Percentiles rank a stretch among this genome's conserved stretches.
phyloP scores from a whole-genome alignment of 2,888 invertebrate species.

The Athripsodes cinereus region DNA sequence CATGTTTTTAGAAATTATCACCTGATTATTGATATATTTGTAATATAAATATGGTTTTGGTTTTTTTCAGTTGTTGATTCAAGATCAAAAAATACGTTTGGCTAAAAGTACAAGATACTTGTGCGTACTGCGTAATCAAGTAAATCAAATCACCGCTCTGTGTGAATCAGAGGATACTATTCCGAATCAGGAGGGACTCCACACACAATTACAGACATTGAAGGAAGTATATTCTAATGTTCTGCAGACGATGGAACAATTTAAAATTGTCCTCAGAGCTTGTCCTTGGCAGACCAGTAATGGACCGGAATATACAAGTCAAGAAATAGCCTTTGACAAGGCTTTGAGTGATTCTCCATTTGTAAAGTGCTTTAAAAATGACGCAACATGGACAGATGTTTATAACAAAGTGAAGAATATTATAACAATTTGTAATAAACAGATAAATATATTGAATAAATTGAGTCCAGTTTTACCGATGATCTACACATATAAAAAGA shows the following conservation, averaged over 20 bases:
- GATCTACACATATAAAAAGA: slow-evolving; percentile 32
- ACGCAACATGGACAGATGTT: slow-evolving; percentile 40
- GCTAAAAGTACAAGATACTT: slow-evolving; percentile 52
- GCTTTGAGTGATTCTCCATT: slow-evolving; percentile 40
- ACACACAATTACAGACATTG: slow-evolving; percentile 39
- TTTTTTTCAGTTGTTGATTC: slow-evolving; percentile 54
- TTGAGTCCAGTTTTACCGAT: slow-evolving; percentile 35
- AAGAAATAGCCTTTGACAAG: slow-evolving; percentile 38
- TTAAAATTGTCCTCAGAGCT: slow-evolving; percentile 57
- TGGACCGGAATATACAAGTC: slow-evolving; percentile 25
- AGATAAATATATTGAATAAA: slow-evolving; percentile 39
- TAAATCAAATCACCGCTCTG: slow-evolving; percentile 37
- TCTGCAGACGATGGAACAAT: slow-evolving; percentile 59
- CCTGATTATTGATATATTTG: no score
- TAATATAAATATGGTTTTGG: no score
- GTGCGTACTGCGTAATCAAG: slow-evolving; percentile 49
- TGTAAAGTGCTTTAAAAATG: slow-evolving; percentile 39
- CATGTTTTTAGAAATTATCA: no score
- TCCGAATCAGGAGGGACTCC: slow-evolving; percentile 37
- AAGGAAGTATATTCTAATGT: slow-evolving; percentile 47
- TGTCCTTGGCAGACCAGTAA: slow-evolving; percentile 36
- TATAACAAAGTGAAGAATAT: slow-evolving; percentile 37
- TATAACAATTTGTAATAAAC: slow-evolving; percentile 37
- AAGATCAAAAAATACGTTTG: slow-evolving; percentile 58
- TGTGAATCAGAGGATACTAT: slow-evolving; percentile 35